Percentiles rank a stretch among this genome's conserved stretches.
These are phyloP conservation scores for Rhaphigaster nebulosa DNA, from an alignment of 2,888 invertebrate species.

Conservation along the genomic window DNA sequence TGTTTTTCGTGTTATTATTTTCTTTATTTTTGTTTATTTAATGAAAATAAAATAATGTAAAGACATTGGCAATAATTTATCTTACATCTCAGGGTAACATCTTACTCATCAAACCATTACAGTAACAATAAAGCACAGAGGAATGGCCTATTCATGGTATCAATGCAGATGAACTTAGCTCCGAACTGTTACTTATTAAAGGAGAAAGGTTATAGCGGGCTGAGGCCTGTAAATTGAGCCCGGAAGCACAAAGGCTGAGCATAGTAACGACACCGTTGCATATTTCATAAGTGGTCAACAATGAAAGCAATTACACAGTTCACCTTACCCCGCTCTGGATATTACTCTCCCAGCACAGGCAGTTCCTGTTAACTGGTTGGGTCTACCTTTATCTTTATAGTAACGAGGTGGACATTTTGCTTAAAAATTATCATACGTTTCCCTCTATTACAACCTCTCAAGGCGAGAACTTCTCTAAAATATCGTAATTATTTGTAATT, in stretches of 20 bases:
- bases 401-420: not conserved
- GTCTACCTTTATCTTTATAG: not conserved
- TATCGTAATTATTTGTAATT: not conserved
- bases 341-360: not conserved
- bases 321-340: not conserved
- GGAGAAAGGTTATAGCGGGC: not conserved
- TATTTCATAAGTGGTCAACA: conserved; percentile 48
- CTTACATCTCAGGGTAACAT: too few species aligned
- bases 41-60: too few species aligned
- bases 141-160: not conserved
- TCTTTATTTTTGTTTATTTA: too few species aligned
- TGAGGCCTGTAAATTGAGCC: conserved; percentile 10
- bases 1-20: too few species aligned
- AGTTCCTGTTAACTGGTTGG: not conserved
- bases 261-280: conserved; percentile 37
- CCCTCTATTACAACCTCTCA: too few species aligned
- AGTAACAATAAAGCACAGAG: too few species aligned
- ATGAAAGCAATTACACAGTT: conserved; percentile 28
- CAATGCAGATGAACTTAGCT: not conserved
- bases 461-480: not conserved
- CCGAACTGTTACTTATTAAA: not conserved
- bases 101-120: not conserved
- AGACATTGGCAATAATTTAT: too few species aligned
- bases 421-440: not conserved
- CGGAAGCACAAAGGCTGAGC: not conserved